Evolutionary conservation across 2,888 invertebrate species (phyloP).

Genomic region (Octodonta nipae): DNA sequence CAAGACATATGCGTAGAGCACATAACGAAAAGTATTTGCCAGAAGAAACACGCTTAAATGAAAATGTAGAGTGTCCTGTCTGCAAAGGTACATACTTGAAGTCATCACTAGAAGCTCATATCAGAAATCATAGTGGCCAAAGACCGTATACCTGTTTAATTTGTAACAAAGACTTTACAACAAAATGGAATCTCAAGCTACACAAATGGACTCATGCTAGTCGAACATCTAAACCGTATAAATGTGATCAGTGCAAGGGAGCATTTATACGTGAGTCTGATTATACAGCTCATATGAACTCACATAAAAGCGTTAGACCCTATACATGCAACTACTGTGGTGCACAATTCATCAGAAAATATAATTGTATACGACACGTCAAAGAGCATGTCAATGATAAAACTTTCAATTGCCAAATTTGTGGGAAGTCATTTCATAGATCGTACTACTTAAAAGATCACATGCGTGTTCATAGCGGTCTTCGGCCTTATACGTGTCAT

Average conservation of each 20-base stretch:
- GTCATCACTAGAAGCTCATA: slow-evolving; percentile 65
- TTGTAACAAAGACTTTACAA: slow-evolving; percentile 74
- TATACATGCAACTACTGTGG: slow-evolving; percentile 85
- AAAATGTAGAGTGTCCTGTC: slow-evolving; percentile 65
- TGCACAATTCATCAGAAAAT: slow-evolving; percentile 75
- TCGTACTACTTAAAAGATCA: slow-evolving; percentile 81
- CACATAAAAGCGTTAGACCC: slow-evolving; percentile 69
- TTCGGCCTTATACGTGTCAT: slow-evolving; percentile 67
- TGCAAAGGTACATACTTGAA: slow-evolving; percentile 64
- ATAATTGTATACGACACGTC: slow-evolving; percentile 76
- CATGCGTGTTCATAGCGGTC: slow-evolving; percentile 72
- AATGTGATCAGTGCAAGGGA: slow-evolving; percentile 69
- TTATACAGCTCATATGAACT: slow-evolving; percentile 71
- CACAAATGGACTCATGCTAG: slow-evolving; percentile 83
- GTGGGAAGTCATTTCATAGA: slow-evolving; percentile 74
- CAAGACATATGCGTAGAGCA: slow-evolving; percentile 66
- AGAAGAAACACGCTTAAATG: slow-evolving; percentile 43
- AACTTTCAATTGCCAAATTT: slow-evolving; percentile 59
- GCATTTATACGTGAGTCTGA: slow-evolving; percentile 73
- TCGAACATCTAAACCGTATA: slow-evolving; percentile 70
- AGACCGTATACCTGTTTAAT: slow-evolving; percentile 68
- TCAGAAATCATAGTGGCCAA: slow-evolving; percentile 64
- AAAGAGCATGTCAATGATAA: slow-evolving; percentile 72
- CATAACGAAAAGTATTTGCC: slow-evolving; percentile 67
- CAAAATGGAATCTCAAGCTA: slow-evolving; percentile 79